Evolutionary conservation across 1,140 invertebrate species (phyloP), one percentile per base, ranked within the genome.

Genomic region (Doryteuthis pealeii): DNA sequence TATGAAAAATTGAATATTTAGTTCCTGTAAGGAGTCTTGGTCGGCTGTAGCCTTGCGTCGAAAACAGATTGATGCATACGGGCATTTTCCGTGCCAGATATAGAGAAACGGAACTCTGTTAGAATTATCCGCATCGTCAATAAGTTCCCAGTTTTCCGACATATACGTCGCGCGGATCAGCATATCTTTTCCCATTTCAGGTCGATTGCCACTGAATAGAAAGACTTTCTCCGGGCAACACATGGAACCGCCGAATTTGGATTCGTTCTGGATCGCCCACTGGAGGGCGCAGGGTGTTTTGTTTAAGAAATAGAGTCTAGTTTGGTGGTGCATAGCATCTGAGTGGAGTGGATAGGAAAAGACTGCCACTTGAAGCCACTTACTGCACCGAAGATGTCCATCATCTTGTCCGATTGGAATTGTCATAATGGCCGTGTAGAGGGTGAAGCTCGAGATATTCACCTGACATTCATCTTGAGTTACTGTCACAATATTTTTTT

Each of bases 211-310:
- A 49, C 22, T 22, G 40, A 81, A 80, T 15, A 84, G 62, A 71
- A 82, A 84, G 3, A 76, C 76, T 31, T 81, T 80, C 30, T 84
- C 82, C 8, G 82, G 82, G 54, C 82, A 82, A n/a, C 75, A 76
- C 14, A 81, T 72, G 45, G 76, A 76, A 30, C 79, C 78, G 43
- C 78, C 77, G 77, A 80, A 84, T 45, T 81, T 65, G 31, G 80
- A 75, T 77, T 84, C 82, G 71, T 81, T 81, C 30, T 84, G 79
- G 35, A 80, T 84, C 2, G 82, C 81, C 82, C 82, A 84, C 70
- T 84, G 80, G 22, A 84, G 72, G n/a, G 81, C 81, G 73, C 82
- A 84, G 22, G 80, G 80, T 3, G 82, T 84, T 65, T 84, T 84
- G 75, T 84, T 84, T 26, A 84, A 72, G 67, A 84, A 84, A 58